Evolutionary conservation across 2,888 invertebrate genomes (phyloP), one percentile per base, ranked within the genome.

Genomic region (Erpobdella octoculata): DNA sequence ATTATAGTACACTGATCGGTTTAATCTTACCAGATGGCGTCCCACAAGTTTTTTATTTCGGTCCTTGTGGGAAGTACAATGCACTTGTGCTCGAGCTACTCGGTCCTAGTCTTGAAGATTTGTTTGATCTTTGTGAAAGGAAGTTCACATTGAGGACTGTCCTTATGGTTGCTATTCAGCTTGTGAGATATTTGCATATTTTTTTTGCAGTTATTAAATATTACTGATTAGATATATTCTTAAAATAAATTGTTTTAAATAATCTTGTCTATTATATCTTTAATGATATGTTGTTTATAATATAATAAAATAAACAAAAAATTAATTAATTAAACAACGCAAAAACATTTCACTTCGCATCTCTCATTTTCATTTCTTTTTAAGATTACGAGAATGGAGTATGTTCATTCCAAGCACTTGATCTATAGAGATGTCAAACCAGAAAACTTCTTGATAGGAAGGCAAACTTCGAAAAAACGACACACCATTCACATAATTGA

Each of bases 401-500:
- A 94, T 87, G 97, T 98, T 82, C 98, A 98, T 87, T 92, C 92
- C 84, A 92, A 95, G 85, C 93, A 96, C 87, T 89, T 98, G 85
- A 97, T 98, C 86, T 98, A 96, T 86, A 89, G 98, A 82, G 98
- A 98, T 87, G 93, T 99, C 76, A 98, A 99, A 86, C 97, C 97
- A 80, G 97, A 98, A 86, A 98, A 98, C 87, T 98, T 98, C 88
- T 89, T 98, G 85, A 94, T 98, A 86, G 97, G 97, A 66, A 90
- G 96, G 86, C 91, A 91, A 86, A 91, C 92, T 85, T 92, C 92
- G 84, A 93, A 93, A 87, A 91, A 93, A 86, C 95, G 97, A 87
- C 96, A 96, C 88, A 89, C 93, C 86, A 93, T 98, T 84, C 94
- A 98, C 88, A 97, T 99, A 86, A 97, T 99, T 88, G 98, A 99